Evolutionary conservation across 2,113 vertebrate genomes (phyloP).

Genomic region (Phylloscopus trochiloides): DNA sequence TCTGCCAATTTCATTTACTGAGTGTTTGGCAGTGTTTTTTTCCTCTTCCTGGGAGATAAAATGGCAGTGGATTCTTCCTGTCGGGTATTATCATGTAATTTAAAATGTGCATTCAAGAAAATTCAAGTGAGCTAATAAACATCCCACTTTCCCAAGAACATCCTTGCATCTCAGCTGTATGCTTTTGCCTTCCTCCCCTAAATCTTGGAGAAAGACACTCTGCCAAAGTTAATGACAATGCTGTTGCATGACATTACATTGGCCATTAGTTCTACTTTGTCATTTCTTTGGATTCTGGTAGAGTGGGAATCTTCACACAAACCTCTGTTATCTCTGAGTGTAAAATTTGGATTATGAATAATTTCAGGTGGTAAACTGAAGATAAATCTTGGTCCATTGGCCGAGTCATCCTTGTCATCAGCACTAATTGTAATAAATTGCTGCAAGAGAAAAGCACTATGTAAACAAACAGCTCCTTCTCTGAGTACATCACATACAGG

Average conservation of each 20-base stretch:
- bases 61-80: neutral
- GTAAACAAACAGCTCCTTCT: constrained; percentile 49
- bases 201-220: neutral
- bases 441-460: constrained; percentile 72
- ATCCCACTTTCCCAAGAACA: neutral
- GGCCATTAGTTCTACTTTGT: neutral
- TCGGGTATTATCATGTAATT: neutral
- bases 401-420: constrained; percentile 93
- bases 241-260: neutral
- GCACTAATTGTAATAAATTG: constrained; percentile 88
- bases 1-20: neutral
- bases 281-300: neutral
- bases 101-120: neutral
- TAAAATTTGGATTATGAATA: constrained; percentile 93
- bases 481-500: neutral
- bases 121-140: neutral
- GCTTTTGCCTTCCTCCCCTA: neutral
- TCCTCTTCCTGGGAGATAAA: neutral
- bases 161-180: neutral
- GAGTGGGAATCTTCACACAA: constrained; percentile 36
- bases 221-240: neutral
- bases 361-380: constrained; percentile 91
- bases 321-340: constrained; percentile 96
- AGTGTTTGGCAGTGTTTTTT: neutral
- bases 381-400: constrained; percentile 88